A percentile compares a stretch with the other conserved stretches of the same genome.
phyloP scores from a whole-genome alignment of 35 echinoderm and acorn worm species.

The Apostichopus parvimensis region DNA sequence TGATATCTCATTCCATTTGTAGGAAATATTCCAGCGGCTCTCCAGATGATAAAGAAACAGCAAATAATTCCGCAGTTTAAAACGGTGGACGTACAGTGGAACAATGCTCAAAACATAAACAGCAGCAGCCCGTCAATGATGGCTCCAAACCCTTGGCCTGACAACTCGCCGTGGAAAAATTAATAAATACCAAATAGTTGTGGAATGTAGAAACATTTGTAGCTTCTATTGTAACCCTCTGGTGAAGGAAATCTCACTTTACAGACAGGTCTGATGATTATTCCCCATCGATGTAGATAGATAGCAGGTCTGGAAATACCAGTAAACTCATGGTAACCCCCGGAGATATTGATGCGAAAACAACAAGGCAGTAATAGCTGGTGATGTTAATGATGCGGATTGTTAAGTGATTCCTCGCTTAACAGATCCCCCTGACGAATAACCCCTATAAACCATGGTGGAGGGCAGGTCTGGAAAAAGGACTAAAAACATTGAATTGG shows the following conservation, averaged over 20 bases:
- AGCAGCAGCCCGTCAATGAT: not conserved
- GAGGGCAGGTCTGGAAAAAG: too few species aligned
- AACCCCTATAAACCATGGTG: too few species aligned
- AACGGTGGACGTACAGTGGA: slow-evolving; percentile 10
- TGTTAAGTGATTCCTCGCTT: too few species aligned
- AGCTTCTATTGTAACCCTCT: too few species aligned
- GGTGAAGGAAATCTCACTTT: not conserved
- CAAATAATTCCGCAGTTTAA: slow-evolving; percentile 86
- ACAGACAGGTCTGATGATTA: not conserved
- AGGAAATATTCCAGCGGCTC: slow-evolving; percentile 82
- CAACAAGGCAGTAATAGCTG: too few species aligned
- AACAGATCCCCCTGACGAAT: too few species aligned
- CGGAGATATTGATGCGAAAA: too few species aligned
- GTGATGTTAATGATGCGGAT: too few species aligned
- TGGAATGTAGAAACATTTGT: too few species aligned
- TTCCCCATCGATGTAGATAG: not conserved
- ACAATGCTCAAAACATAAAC: not conserved
- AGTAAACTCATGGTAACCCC: too few species aligned
- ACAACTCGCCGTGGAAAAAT: slow-evolving; percentile 23
- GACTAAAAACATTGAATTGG: too few species aligned
- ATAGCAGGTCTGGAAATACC: too few species aligned
- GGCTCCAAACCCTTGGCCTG: slow-evolving; percentile 3
- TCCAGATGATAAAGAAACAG: slow-evolving; percentile 97
- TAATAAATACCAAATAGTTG: not conserved
- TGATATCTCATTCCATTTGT: not conserved